Evolutionary conservation across 2,888 invertebrate species (phyloP), one percentile per base, ranked within the genome.

Genomic region (Drosophila austrosaltans): DNA sequence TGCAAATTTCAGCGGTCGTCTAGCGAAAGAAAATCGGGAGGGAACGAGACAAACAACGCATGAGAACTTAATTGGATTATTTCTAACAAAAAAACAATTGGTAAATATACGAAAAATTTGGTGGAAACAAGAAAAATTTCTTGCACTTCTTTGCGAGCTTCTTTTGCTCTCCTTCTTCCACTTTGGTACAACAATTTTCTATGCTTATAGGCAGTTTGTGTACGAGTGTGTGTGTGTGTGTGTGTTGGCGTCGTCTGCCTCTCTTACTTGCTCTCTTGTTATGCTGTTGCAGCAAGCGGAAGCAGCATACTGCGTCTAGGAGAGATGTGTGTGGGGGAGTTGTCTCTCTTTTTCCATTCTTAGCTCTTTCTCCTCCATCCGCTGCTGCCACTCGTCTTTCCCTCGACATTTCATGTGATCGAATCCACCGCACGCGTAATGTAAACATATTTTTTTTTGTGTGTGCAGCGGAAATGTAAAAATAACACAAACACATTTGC

Each of bases 401-500:
- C 20, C 10, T 48, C 22, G 32, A 66, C 58, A 65, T 36, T 69
- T 74, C 53, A 64, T 65, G 69, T 58, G 62, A 42, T 65, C 64
- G 69, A 75, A 74, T 75, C 65, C 63, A 28, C 42, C 16, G 32
- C 22, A 39, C 53, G 74, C 62, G 54, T 64, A 62, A 70, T 77
- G 68, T 83, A 81, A 81, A 83, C 82, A 83, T 16, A 6, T 3
- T 3, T 40, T 42, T 42, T 16, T 83, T 86, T 81, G 79, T 72
- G 79, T 83, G 75, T 76, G 83, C 87, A 87, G 77, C 87, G 87
- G 87, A 83, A 84, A 87, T 87, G 87, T 84, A 82, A 87, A 87
- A 83, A 84, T 87, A 83, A 84, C 84, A 86, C 86, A 71, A 80
- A 82, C 72, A 79, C 85, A 79, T 79, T 81, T 72, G 75, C 76